phyloP scores from a whole-genome alignment of 2,888 invertebrate genomes.

The Chrysomela aeneicollis region DNA sequence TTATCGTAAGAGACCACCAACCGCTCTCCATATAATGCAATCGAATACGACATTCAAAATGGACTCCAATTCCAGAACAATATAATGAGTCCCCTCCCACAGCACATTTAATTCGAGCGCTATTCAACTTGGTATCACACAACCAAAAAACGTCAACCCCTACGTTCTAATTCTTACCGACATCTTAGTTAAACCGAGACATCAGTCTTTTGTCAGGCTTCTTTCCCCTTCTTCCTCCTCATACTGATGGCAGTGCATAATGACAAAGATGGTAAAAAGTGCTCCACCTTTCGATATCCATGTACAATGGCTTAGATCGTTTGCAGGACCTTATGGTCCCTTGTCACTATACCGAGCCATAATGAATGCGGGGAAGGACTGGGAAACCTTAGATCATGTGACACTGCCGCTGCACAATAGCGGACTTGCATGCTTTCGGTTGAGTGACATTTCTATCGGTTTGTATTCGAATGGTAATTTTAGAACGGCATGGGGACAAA shows the following conservation, averaged over 20 bases:
- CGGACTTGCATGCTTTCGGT: conserved; percentile 22
- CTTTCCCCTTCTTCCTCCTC: not conserved
- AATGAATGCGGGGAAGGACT: conserved; percentile 23
- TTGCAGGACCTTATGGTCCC: conserved; percentile 15
- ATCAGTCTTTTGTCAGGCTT: conserved; percentile 28
- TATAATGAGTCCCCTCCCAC: conserved; percentile 1
- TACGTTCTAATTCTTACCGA: conserved; percentile 43
- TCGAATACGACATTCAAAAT: not conserved
- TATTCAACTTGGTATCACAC: not conserved
- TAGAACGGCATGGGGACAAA: conserved; percentile 21
- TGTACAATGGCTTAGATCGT: conserved; percentile 24
- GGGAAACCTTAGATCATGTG: conserved; percentile 24
- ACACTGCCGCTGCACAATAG: conserved; percentile 25
- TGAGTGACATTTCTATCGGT: conserved; percentile 36
- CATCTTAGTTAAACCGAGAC: conserved; percentile 44
- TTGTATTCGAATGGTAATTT: conserved; percentile 35
- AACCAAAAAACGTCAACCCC: conserved; percentile 46
- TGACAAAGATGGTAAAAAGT: conserved; percentile 16
- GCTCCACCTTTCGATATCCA: conserved; percentile 32
- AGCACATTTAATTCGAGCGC: not conserved
- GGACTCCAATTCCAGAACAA: not conserved
- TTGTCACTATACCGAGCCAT: conserved; percentile 16
- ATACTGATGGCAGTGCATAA: not conserved
- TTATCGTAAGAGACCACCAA: not conserved
- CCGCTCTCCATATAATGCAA: not conserved